Percentiles rank a stretch among this genome's conserved stretches.
Evolutionary conservation across 2,797 vertebrate species (phyloP).

Genomic region (Crocidura indochinensis): DNA sequence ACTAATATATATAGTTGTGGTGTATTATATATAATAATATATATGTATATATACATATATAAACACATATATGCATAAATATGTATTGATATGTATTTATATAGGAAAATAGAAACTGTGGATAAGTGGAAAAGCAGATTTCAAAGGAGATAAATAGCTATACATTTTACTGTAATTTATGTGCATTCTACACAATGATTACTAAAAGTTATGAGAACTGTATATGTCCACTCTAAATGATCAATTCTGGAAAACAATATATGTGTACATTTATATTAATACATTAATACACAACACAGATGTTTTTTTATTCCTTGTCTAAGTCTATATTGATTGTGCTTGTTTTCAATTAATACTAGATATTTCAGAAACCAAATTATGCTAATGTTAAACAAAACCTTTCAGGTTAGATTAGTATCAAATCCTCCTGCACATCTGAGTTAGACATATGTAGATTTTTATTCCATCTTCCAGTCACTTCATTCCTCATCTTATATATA

Average conservation of each 20-base stretch:
- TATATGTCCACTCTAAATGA: constrained; percentile 34
- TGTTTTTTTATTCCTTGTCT: background rate
- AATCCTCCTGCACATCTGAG: background rate
- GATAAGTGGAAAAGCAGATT: constrained; percentile 10
- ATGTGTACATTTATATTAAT: background rate
- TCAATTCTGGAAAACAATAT: background rate
- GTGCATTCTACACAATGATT: background rate
- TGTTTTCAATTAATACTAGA: constrained; percentile 53
- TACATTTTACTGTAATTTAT: constrained; percentile 3
- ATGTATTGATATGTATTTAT: too few species aligned
- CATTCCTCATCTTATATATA: background rate
- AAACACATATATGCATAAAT: too few species aligned
- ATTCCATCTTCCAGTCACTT: background rate
- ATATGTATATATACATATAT: too few species aligned
- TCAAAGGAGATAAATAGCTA: constrained; percentile 6
- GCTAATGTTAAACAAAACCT: background rate
- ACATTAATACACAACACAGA: background rate
- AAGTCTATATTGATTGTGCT: constrained; percentile 27
- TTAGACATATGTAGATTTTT: background rate
- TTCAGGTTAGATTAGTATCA: background rate
- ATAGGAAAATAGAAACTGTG: background rate
- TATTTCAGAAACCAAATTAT: constrained; percentile 28
- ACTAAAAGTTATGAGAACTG: constrained; percentile 23
- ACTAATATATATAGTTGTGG: too few species aligned
- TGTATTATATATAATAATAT: too few species aligned